These are phyloP conservation scores for Sceliomorpha sp. DNA, from an alignment of 2,888 invertebrate genomes.

Conservation along the genomic window DNA sequence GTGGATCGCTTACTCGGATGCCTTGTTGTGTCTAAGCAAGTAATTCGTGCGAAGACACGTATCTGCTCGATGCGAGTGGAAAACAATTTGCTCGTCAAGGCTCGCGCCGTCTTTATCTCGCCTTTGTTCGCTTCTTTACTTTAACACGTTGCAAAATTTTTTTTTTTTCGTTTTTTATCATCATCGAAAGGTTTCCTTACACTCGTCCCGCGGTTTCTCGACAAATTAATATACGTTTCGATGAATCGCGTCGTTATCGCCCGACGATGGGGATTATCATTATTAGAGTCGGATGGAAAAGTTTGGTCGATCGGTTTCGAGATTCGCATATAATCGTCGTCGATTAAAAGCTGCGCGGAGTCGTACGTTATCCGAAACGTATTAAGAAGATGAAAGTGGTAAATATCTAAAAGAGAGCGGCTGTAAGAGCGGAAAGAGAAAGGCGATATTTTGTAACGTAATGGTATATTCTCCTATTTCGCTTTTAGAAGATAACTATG, in stretches of 20 bases:
- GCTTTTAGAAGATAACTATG: conserved; percentile 18
- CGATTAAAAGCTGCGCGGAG: neutral
- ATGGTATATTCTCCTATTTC: conserved; percentile 11
- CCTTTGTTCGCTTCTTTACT: conserved; percentile 5
- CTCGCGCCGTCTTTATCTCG: conserved; percentile 24
- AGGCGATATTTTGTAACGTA: conserved; percentile 16
- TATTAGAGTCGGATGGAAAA: too few species aligned
- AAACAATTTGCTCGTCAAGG: conserved; percentile 48
- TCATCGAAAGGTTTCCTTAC: too few species aligned
- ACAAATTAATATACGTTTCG: neutral
- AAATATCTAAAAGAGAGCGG: conserved; percentile 10
- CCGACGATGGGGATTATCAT: too few species aligned
- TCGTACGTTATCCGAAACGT: conserved; percentile 1
- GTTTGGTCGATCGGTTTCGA: too few species aligned
- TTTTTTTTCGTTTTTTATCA: conserved; percentile 15
- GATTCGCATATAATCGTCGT: neutral
- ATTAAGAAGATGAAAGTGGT: conserved; percentile 22
- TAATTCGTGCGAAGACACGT: conserved; percentile 42
- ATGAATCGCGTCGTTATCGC: too few species aligned
- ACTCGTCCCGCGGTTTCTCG: too few species aligned
- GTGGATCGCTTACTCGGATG: conserved; percentile 38
- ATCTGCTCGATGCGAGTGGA: conserved; percentile 37
- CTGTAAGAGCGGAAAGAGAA: conserved; percentile 9
- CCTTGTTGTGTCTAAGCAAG: conserved; percentile 26
- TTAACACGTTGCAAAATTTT: too few species aligned